Percentiles rank a stretch among this genome's conserved stretches.
These are phyloP conservation scores for Polyodon spathula DNA, from an alignment of 2,113 vertebrate genomes.

Conservation along the genomic window DNA sequence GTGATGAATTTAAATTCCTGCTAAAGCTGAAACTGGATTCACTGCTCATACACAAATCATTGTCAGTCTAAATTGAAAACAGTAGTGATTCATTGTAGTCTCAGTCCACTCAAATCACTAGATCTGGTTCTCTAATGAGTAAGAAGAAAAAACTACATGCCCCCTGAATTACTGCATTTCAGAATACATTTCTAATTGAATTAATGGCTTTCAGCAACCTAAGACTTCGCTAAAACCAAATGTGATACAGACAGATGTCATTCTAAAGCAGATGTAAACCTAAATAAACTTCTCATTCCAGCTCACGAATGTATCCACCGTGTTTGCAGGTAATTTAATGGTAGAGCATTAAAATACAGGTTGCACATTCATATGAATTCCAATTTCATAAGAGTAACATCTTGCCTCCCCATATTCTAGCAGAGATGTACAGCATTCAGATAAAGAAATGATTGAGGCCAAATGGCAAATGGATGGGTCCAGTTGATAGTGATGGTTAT, in stretches of 20 bases:
- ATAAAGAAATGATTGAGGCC: too few relatives aligned
- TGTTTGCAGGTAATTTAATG: too few relatives aligned
- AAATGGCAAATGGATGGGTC: too few relatives aligned
- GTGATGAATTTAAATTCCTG: too few relatives aligned
- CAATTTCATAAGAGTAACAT: too few relatives aligned
- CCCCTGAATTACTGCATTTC: background rate
- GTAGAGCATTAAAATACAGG: too few relatives aligned
- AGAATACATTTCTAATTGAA: conserved; percentile 1
- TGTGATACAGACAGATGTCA: background rate
- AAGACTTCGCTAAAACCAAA: background rate
- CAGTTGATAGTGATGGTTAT: too few relatives aligned
- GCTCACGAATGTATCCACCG: too few relatives aligned
- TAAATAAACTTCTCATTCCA: too few relatives aligned
- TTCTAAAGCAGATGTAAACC: background rate
- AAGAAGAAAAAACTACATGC: conserved; percentile 10
- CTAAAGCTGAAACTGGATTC: conserved; percentile 33
- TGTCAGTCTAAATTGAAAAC: conserved; percentile 35
- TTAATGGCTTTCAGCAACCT: conserved; percentile 1
- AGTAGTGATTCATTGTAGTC: conserved; percentile 34
- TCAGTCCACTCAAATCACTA: conserved; percentile 32
- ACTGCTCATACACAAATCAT: conserved; percentile 34
- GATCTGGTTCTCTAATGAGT: conserved; percentile 21
- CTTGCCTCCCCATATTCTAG: too few relatives aligned
- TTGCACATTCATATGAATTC: too few relatives aligned
- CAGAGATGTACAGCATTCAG: too few relatives aligned